Base-by-base conservation (phyloP, 2,888 invertebrate species). In the Dicycla oo region DNA sequence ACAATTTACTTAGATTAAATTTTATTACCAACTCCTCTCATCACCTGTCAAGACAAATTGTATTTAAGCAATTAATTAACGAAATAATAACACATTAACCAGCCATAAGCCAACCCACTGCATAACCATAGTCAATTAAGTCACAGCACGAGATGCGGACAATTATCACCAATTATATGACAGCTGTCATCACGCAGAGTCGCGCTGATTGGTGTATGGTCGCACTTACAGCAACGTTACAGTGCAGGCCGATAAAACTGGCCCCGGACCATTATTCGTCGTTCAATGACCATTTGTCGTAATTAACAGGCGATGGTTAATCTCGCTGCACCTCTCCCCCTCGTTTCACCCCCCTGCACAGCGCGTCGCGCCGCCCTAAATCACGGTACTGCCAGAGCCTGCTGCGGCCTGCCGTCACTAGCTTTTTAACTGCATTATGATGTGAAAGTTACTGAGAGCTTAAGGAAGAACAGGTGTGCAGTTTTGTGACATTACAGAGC, bases 231-330 rank as follows among this genome's bases (percentile, higher is more conserved):
- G 62, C 65, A 67, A 58, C 13, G 34, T 65, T 67, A 72, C 76
- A 81, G 18, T 34, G n/a, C 63, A 69, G 66, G 45, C 73, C 76
- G 67, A 75, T 82, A 79, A 79, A 81, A 82, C 82, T 63, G 66
- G 82, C 81, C 58, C 62, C n/a, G 40, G 75, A 88, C 89, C 86
- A 89, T 93, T 90, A 91, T 76, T 92, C 90, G 88, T 85, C 86
- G 90, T 91, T 89, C 90, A 89, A 88, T 90, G 91, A 88, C 90
- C 92, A 93, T 95, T 94, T 92, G 92, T 94, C 90, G 95, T 90
- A 92, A 94, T 95, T 94, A 95, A 92, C 94, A 88, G 88, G 78
- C 90, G 89, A 91, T 92, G 91, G 94, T 93, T 94, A 94, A 94
- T 94, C 93, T 93, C 88, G 86, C 80, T 72, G 81, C 77, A 73